Evolutionary conservation across 2,888 invertebrate genomes (phyloP), one percentile per base, ranked within the genome.

Genomic region (Aleiodes leptofemur): DNA sequence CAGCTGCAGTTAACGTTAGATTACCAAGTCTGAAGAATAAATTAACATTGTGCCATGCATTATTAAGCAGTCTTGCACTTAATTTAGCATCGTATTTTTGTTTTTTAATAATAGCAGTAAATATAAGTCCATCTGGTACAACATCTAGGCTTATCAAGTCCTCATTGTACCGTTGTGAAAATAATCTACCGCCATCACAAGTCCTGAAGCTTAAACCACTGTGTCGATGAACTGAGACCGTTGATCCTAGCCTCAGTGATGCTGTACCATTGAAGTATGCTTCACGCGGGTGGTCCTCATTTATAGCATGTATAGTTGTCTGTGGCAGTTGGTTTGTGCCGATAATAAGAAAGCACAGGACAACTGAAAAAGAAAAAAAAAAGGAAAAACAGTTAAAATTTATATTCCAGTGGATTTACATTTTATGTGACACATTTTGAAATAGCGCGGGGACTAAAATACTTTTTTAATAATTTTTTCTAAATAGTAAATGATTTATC

Each of bases 191-290:
- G 4, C 87, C 85, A 14, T 93, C 92, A 90, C 96, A 96, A 6
- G 95, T 95, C 83, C 95, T 92, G 90, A 95, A 96, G 90, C 95
- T 96, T 82, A 96, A 92, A 34, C 96, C 96, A 78, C 95, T 95
- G 85, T 95, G 95, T 86, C 94, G 93, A 89, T 94, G 94, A 83
- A 96, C 92, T 76, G 95, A 94, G 87, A 96, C 92, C 74, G 95
- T 94, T 77, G 93, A 92, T 80, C 92, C 90, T 81, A 96, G 91
- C 86, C 94, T 92, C 81, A 96, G 91, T 88, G 94, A 95, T 23
- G 95, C 93, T 83, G 94, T 94, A 82, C 95, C 95, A 90, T 96
- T 95, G 90, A 96, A 96, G 90, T 95, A 96, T 61, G 95, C 96
- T 90, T 96, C 96, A 73, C 95, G 93, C 73, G 93, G 91, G 82